These are phyloP conservation scores for Scaeva pyrastri DNA, from an alignment of 2,888 invertebrate genomes.

Conservation along the genomic window DNA sequence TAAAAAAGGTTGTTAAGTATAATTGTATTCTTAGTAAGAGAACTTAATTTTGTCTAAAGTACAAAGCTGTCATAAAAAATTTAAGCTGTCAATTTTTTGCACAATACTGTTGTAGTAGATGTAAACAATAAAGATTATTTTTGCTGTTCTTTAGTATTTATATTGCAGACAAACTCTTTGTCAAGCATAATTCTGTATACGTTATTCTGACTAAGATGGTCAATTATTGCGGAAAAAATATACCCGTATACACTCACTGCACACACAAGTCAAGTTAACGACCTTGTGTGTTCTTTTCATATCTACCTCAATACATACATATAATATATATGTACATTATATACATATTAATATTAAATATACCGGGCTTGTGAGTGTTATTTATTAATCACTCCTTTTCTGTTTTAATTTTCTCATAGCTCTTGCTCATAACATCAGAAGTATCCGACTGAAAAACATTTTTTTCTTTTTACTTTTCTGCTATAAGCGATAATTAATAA, in stretches of 20 bases:
- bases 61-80: no score
- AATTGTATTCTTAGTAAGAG: no score
- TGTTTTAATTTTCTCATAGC: background rate
- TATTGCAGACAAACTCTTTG: slow-evolving; percentile 1
- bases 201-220: slow-evolving; percentile 13
- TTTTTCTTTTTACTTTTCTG: background rate
- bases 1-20: no score
- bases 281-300: slow-evolving; percentile 21
- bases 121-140: background rate
- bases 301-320: background rate
- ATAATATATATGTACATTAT: no score
- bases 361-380: background rate
- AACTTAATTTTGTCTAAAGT: no score
- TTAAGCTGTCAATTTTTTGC: background rate
- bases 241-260: background rate
- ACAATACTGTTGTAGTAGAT: background rate
- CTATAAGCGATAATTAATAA: background rate
- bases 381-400: slow-evolving; percentile 22
- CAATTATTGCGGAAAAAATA: slow-evolving; percentile 17
- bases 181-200: background rate
- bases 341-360: background rate
- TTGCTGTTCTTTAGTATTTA: background rate
- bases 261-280: slow-evolving; percentile 20
- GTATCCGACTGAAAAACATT: background rate
- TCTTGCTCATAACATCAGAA: background rate